phyloP scores from a whole-genome alignment of 1,140 invertebrate species.

The Drosophila santomea region DNA sequence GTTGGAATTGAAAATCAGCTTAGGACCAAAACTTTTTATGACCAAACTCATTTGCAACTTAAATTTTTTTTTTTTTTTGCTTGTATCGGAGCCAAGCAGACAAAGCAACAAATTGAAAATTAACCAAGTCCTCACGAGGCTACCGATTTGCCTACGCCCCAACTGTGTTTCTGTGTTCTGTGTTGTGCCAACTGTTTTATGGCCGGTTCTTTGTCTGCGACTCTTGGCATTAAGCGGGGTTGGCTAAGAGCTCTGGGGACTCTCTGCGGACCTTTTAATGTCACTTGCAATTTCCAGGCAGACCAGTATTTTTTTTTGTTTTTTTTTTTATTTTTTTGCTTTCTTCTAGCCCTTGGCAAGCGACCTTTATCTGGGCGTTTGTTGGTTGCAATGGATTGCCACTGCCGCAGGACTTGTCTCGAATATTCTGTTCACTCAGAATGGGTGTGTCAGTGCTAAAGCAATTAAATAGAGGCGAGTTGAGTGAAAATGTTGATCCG shows the following conservation, averaged over 20 bases:
- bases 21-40: conserved; percentile 44
- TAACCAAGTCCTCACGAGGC: conserved; percentile 52
- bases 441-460: conserved; percentile 11
- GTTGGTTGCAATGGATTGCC: conserved; percentile 31
- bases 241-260: conserved; percentile 26
- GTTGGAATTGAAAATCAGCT: conserved; percentile 39
- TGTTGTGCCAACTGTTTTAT: conserved; percentile 34
- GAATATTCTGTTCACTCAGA: background rate
- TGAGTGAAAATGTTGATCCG: conserved; percentile 6
- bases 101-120: conserved; percentile 78
- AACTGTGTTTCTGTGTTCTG: conserved; percentile 22
- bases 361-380: conserved; percentile 24
- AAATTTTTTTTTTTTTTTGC: conserved; percentile 17
- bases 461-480: conserved; percentile 27
- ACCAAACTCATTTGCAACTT: conserved; percentile 61
- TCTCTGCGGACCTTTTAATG: conserved; percentile 68
- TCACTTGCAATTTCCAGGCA: conserved; percentile 61
- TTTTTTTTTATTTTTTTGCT: conserved; percentile 5
- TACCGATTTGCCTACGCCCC: conserved; percentile 50
- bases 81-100: conserved; percentile 12
- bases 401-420: conserved; percentile 21
- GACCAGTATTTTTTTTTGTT: conserved; percentile 8
- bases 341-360: conserved; percentile 22
- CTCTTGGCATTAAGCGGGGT: conserved; percentile 4
- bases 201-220: conserved; percentile 32